A percentile compares a stretch with the other conserved stretches of the same genome.
Conservation (phyloP, 2,113 vertebrate genomes). For the Camelus dromedarius region DNA sequence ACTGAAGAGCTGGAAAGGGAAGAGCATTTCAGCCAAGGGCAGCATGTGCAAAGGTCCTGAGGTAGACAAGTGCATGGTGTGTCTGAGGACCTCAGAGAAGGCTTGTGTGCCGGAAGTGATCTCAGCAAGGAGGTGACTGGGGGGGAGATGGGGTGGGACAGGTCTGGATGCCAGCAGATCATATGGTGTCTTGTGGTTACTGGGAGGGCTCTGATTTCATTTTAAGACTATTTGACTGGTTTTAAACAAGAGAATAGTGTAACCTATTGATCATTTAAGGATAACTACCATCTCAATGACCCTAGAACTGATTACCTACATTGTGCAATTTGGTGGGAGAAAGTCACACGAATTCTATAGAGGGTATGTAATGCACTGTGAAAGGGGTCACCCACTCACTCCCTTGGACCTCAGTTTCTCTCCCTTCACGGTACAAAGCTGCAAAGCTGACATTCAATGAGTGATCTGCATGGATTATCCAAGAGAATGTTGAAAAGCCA, state of each 20-base stretch:
- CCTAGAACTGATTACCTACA: neutral
- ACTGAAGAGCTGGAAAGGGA: neutral
- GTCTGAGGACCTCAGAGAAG: neutral
- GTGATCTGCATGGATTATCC: no score
- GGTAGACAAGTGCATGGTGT: fast-evolving
- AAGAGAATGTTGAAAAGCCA: neutral
- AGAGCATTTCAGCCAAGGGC: fast-evolving
- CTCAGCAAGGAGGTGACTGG: neutral
- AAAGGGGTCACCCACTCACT: neutral
- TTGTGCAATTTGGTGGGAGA: neutral
- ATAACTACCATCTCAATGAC: neutral
- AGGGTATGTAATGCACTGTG: fast-evolving
- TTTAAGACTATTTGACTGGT: neutral
- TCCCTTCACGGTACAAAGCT: neutral
- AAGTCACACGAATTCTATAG: neutral
- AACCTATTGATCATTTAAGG: neutral
- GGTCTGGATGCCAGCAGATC: no score
- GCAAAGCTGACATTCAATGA: neutral
- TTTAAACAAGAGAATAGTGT: neutral
- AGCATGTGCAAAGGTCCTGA: neutral
- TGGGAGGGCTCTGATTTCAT: neutral
- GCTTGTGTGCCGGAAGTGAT: neutral
- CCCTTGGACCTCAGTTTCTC: neutral
- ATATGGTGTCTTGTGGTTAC: fast-evolving
- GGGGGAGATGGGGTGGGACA: fast-evolving